Evolutionary conservation across 2,113 vertebrate species (phyloP).

Genomic region (Poecilia latipinna): DNA sequence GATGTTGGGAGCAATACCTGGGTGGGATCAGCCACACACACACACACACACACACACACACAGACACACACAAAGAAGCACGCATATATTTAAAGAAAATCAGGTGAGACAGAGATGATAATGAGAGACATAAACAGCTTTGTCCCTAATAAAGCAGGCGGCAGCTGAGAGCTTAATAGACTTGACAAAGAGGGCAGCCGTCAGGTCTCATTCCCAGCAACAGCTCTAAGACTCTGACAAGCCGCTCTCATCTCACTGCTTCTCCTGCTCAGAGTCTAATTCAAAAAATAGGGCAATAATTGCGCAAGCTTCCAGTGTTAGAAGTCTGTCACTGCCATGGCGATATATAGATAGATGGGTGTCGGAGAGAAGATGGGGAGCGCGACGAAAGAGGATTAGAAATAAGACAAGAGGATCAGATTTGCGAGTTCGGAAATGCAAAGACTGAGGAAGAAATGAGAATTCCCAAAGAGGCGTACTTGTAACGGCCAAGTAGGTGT

Average conservation of each 20-base stretch:
- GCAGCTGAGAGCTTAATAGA: conserved; percentile 65
- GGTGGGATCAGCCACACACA: conserved; percentile 23
- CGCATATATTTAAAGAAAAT: conserved; percentile 33
- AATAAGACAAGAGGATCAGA: conserved; percentile 51
- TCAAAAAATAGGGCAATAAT: conserved; percentile 75
- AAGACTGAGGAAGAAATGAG: conserved; percentile 10
- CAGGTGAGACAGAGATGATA: conserved; percentile 64
- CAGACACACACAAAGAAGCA: conserved; percentile 6
- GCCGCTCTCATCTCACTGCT: conserved; percentile 39
- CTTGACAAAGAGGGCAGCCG: conserved; percentile 62
- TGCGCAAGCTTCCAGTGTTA: conserved; percentile 64
- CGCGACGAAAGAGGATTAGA: conserved; percentile 55
- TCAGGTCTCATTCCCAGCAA: conserved; percentile 64
- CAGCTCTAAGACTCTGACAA: conserved; percentile 59
- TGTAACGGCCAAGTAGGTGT: conserved; percentile 97
- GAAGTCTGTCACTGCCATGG: conserved; percentile 62
- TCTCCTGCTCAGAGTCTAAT: conserved; percentile 42
- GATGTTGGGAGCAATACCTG: conserved; percentile 98
- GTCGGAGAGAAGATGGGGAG: conserved; percentile 44
- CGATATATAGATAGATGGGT: conserved; percentile 61
- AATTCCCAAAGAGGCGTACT: conserved; percentile 78
- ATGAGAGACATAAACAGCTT: conserved; percentile 67
- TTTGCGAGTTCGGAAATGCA: conserved; percentile 26
- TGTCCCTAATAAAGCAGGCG: conserved; percentile 62
- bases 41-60: background rate